Base-by-base conservation (phyloP, 1,140 invertebrate species). In the Drosophila burlai region DNA sequence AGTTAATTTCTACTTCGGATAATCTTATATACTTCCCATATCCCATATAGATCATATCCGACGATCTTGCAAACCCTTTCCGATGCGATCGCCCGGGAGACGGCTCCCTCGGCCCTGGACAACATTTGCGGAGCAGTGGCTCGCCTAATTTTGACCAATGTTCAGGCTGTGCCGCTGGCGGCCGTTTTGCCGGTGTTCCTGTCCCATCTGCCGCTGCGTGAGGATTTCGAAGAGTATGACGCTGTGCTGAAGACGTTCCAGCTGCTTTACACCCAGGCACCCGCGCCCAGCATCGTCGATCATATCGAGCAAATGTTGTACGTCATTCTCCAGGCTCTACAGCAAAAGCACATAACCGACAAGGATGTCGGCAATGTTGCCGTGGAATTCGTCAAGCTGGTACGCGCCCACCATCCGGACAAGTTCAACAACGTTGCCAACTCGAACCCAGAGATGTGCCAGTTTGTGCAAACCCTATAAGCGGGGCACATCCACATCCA, bases 61-160 rank as follows among this genome's bases (percentile, higher is more conserved):
- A 93, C 94, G 24, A 95, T 97, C 80, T 89, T 97, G 13, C 94
- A 95, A 92, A 91, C 94, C 5, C 91, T 97, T 16, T 96, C 96
- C 7, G 91, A 93, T n/a, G 93, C 94, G 1, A 94, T 97, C 50
- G 87, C 93, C 21, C 94, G 94, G 75, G 96, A 97, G 90, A 93
- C 93, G 3, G 94, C 96, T 79, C 92, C 93, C 0, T 93, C 95
- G 31, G 95, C 95, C 2, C 90, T 96, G 31, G 97, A 97, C 83
- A 97, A 97, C 83, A 95, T 97, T 64, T 96, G 96, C 92, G 96
- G 96, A 62, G 96, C 96, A 18, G 94, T 97, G 42, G 96, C 96
- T 18, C 94, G 96, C 45, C 93, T 97, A 59, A 96, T 97, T 40
- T 93, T 96, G 18, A 94, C 94, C 0, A 96, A 97, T 93, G 91